Conservation (phyloP, 2,113 vertebrate species). For the Lagopus muta region DNA sequence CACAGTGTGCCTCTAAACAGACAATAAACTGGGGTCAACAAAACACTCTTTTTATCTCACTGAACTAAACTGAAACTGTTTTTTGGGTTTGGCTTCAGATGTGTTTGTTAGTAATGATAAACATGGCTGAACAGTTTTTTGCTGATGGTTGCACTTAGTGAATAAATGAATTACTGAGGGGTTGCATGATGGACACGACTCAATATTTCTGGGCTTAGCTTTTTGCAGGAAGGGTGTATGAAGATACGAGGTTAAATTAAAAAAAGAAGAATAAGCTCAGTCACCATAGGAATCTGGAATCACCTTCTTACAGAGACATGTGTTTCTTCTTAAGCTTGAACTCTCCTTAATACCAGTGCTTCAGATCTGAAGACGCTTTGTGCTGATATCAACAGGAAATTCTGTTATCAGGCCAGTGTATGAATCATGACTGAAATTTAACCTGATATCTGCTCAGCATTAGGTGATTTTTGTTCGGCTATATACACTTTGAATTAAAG, state of each 20-base stretch:
- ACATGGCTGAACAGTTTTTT: background rate
- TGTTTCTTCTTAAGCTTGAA: slow-evolving; percentile 28
- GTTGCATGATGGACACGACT: background rate
- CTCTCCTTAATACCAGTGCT: background rate
- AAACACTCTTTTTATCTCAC: background rate
- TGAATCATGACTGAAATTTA: background rate
- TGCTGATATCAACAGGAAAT: slow-evolving; percentile 31
- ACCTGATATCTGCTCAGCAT: background rate
- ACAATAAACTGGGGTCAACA: background rate
- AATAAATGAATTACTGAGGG: background rate
- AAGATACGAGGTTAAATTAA: background rate
- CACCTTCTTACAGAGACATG: background rate
- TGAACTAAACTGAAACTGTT: background rate
- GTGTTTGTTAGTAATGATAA: background rate
- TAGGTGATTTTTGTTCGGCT: background rate
- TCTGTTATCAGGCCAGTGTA: background rate
- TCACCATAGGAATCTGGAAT: background rate
- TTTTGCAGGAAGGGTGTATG: background rate
- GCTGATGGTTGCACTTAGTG: background rate
- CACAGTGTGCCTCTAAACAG: background rate
- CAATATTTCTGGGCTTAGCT: background rate
- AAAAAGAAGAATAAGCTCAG: background rate
- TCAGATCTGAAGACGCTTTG: background rate
- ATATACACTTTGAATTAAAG: background rate
- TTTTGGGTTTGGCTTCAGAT: background rate